A percentile compares a stretch with the other conserved stretches of the same genome.
Conservation (phyloP, 2,113 vertebrate species). For the Colius striatus region DNA sequence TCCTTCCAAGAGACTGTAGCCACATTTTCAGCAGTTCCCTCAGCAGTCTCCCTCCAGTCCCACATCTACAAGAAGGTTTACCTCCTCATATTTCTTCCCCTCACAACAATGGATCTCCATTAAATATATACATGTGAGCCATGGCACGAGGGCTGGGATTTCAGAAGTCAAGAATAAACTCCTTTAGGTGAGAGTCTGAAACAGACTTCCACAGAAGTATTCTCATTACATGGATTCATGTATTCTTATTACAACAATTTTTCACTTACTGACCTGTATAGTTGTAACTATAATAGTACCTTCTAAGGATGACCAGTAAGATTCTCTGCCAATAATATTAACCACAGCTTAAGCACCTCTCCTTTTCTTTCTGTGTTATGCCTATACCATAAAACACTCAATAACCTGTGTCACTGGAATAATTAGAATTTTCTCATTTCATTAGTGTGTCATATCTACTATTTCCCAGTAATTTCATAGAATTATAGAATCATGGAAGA, state of each 20-base stretch:
- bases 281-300: not conserved
- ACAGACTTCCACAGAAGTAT: not conserved
- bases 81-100: rapidly evolving
- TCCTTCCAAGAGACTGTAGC: not conserved
- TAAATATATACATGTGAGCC: not conserved
- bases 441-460: not conserved
- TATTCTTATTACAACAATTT: not conserved
- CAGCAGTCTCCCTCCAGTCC: not conserved
- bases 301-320: not conserved
- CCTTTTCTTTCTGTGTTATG: not conserved
- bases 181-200: not conserved
- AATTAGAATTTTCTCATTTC: not conserved
- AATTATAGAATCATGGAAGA: too few species aligned
- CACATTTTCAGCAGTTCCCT: not conserved
- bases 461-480: not conserved
- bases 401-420: not conserved
- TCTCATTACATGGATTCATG: too few species aligned
- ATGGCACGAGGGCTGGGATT: rapidly evolving
- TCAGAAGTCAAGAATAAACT: not conserved
- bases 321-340: not conserved
- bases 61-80: not conserved
- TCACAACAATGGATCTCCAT: rapidly evolving
- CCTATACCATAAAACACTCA: not conserved
- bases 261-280: not conserved
- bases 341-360: not conserved